phyloP scores from a whole-genome alignment of 2,888 invertebrate genomes.

The Calameuta filiformis region DNA sequence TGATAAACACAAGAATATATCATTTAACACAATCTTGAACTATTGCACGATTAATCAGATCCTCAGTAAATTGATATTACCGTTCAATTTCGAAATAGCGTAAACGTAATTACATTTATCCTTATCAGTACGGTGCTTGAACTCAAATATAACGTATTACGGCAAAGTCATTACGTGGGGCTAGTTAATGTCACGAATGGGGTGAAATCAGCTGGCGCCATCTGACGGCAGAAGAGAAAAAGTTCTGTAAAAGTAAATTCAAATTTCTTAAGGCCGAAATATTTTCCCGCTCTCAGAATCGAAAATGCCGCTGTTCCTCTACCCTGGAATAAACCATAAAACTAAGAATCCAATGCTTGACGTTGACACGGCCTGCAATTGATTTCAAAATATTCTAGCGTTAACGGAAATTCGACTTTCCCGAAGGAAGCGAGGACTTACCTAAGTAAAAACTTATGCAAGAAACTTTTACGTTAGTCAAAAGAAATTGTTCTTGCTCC shows the following conservation, averaged over 20 bases:
- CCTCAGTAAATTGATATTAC: background rate
- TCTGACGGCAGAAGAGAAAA: background rate
- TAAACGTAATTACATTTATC: background rate
- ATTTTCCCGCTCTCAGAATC: background rate
- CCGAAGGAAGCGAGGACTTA: background rate
- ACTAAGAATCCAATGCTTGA: background rate
- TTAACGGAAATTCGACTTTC: background rate
- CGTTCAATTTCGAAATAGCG: background rate
- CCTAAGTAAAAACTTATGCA: background rate
- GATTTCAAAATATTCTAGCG: background rate
- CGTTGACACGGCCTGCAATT: slow-evolving; percentile 4
- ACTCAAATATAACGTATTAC: background rate
- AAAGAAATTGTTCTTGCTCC: background rate
- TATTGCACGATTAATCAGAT: background rate
- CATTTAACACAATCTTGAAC: background rate
- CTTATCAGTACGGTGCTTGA: background rate
- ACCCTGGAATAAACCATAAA: background rate
- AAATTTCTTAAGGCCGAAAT: background rate
- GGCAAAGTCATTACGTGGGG: background rate
- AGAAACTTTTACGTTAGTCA: background rate
- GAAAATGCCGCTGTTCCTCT: background rate
- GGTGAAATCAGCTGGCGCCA: background rate
- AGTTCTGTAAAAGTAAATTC: background rate
- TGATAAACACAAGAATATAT: background rate
- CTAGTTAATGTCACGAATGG: background rate